Base-by-base conservation (phyloP, 2,113 vertebrate species). In the Chaetodon trifascialis region DNA sequence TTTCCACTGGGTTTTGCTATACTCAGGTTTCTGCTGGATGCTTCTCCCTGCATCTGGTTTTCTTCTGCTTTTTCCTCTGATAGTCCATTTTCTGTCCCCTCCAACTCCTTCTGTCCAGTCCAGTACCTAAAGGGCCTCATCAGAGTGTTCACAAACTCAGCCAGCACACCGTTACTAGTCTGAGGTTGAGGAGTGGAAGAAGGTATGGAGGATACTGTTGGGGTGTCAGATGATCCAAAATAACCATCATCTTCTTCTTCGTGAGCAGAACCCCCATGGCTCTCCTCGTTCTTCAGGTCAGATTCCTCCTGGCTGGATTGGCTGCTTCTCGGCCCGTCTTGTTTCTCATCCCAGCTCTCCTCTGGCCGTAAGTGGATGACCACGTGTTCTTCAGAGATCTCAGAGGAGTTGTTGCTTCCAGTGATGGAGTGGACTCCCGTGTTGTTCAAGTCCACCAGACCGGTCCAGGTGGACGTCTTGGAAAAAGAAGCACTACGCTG, bases 331-430 rank as follows among this genome's bases (percentile, higher is more conserved):
- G 52, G 23, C n/a, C 4, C 76, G 0, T 69, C 79, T 23, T 55
- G 79, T 42, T 56, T 86, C 44, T 84, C 85, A 23, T 73, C 81
- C 91, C 85, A 93, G 25, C n/a, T 44, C 15, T 83, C 79, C 34
- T 67, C 87, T 4, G 91, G 88, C 44, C 63, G 82, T 25, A 95
- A 71, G 62, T 95, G 92, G 54, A 95, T 91, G 36, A 95, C 84
- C 3, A 94, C 86, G 30, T 95, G 94, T 79, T 96, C 95, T 63
- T 91, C 94, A 6, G 94, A 95, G n/a, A 94, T 94, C 84, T 96
- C 95, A 2, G 95, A 92, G 1, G 94, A 95, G 73, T 91, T 91
- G 30, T 86, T 89, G 40, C 51, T 34, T 23, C n/a, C 80, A 3
- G 80, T 80, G 15, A 94, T 86, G 21, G 94, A 94, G 51, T 58